Base-by-base conservation (phyloP, 2,888 invertebrate genomes). In the Trissoscelio sp. region DNA sequence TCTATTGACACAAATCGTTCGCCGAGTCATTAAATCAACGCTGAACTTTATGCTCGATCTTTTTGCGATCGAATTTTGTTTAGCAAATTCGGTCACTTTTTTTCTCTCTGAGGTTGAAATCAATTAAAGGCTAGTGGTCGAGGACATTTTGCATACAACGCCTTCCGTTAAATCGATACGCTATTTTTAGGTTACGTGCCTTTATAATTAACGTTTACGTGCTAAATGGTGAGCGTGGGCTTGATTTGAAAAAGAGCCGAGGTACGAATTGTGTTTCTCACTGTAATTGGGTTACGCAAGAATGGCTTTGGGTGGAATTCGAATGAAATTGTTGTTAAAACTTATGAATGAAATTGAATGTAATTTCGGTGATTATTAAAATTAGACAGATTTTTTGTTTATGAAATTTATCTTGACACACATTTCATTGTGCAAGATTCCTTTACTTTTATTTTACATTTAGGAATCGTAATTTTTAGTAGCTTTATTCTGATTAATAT, bases 1-100 rank as follows among this genome's bases (percentile, higher is more conserved):
- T 82, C 70, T 66, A 82, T 79, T 79, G 82, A 79, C 79, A 79
- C 82, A 79, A 82, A 82, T 75, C 79, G 82, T 37, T 66, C 70
- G 58, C 11, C 72, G 67, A 74, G 75, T 79, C 79, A 82, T 82
- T 82, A 82, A 82, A 82, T 79, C 75, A 82, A 62, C 51, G 60
- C 62, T 69, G 62, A 72, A 55, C 62, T 64, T 69, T 73, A 20
- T 62, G 58, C 69, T 22, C 46, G 4, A 1, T 39, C 28, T 73
- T 73, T 60, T 79, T 60, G 20, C 18, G 11, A 1, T 0, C 22
- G 14, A 22, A 48, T 46, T 37, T 53, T 20, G 44, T 0, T 3
- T n/a, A n/a, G 20, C 42, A 18, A 77, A 60, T 62, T 55, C 5
- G 28, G 5, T 1, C 5, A 3, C 1, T 1, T 11, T 58, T 14